phyloP scores from a whole-genome alignment of 2,113 vertebrate species.

The Leptobrachium ailaonicum region DNA sequence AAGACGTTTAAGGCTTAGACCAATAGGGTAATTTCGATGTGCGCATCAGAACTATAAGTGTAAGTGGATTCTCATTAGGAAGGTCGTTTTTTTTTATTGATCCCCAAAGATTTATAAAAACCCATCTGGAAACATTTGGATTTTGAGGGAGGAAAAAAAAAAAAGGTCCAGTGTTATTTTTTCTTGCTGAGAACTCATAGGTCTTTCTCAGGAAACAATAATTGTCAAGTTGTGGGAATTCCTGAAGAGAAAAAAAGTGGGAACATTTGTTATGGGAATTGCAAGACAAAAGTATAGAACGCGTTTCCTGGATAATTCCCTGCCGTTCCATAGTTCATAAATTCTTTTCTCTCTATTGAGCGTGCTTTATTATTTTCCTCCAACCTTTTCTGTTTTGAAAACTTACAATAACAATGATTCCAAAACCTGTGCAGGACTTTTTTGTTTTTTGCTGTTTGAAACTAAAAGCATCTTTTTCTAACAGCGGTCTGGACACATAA shows the following conservation, averaged over 20 bases:
- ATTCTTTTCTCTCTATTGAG: constrained; percentile 9
- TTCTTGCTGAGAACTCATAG: constrained; percentile 49
- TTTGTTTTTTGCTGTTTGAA: too few species aligned
- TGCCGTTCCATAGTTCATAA: constrained; percentile 18
- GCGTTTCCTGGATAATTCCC: constrained; percentile 41
- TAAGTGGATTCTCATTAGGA: constrained; percentile 51
- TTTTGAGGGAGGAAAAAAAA: neutral
- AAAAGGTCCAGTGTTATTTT: constrained; percentile 40
- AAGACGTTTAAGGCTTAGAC: constrained; percentile 28
- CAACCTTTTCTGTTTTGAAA: constrained; percentile 1
- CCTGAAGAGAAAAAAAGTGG: constrained; percentile 40
- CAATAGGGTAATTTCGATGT: constrained; percentile 45
- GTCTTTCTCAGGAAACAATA: constrained; percentile 51
- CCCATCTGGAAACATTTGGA: constrained; percentile 49
- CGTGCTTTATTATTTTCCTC: neutral
- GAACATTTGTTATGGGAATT: constrained; percentile 50
- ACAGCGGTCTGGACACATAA: too few species aligned
- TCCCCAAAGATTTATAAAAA: constrained; percentile 47
- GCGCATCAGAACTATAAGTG: constrained; percentile 36
- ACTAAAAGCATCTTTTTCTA: too few species aligned
- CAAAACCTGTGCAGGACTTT: too few species aligned
- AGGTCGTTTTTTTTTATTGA: constrained; percentile 49
- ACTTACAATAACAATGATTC: neutral
- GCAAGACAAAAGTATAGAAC: constrained; percentile 41
- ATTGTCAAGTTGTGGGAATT: constrained; percentile 50